Percentiles rank a stretch among this genome's conserved stretches.
phyloP scores from a whole-genome alignment of 2,888 invertebrate species.

The Apamea monoglypha region DNA sequence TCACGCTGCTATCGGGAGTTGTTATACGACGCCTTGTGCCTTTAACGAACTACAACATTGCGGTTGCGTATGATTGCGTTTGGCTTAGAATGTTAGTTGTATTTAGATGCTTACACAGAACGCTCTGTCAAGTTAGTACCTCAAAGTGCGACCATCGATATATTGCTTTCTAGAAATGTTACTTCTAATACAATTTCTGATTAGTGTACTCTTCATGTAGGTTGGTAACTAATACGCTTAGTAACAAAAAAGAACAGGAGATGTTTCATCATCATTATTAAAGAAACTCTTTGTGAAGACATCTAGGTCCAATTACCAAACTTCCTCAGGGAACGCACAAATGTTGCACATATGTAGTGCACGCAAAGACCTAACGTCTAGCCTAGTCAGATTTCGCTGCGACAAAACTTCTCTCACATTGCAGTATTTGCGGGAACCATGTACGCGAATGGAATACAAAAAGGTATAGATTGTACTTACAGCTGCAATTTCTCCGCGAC shows the following conservation, averaged over 20 bases:
- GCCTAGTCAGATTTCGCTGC: conserved; percentile 58
- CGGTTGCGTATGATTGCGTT: background rate
- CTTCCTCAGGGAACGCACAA: background rate
- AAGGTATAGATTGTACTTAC: conserved; percentile 46
- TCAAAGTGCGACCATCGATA: too few species aligned
- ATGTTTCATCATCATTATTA: background rate
- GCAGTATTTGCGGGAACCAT: conserved; percentile 57
- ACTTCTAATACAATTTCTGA: background rate
- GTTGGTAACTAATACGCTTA: background rate
- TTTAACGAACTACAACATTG: conserved; percentile 21
- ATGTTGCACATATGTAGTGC: conserved; percentile 10
- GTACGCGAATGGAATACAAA: conserved; percentile 50
- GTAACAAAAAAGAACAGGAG: background rate
- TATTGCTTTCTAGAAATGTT: background rate
- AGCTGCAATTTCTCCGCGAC: conserved; percentile 45
- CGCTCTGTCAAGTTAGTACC: background rate
- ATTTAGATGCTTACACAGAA: background rate
- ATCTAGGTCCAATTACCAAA: conserved; percentile 5
- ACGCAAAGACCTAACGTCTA: conserved; percentile 31
- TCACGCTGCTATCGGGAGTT: conserved; percentile 17
- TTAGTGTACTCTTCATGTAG: background rate
- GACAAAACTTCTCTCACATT: conserved; percentile 55
- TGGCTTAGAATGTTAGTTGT: background rate
- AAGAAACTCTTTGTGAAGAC: background rate
- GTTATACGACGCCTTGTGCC: conserved; percentile 6